Conservation (phyloP, 1,140 invertebrate genomes). For the Drosophila kikkawai region DNA sequence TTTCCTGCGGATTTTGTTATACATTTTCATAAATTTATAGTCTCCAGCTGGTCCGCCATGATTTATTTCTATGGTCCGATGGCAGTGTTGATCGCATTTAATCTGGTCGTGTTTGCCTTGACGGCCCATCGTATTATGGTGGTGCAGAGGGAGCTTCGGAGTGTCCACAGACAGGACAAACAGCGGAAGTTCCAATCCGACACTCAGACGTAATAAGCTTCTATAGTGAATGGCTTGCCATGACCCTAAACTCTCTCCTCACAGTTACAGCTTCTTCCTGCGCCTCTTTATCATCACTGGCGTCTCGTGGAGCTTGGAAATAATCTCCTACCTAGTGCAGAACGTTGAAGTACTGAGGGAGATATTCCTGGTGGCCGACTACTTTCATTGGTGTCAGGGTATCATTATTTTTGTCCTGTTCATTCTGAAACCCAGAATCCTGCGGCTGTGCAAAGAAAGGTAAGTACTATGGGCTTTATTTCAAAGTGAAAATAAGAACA, state of each 20-base stretch:
- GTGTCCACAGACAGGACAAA: constrained; percentile 12
- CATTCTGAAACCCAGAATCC: constrained; percentile 78
- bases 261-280: constrained; percentile 88
- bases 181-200: constrained; percentile 22
- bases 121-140: constrained; percentile 87
- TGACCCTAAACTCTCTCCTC: constrained; percentile 5
- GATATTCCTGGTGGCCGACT: constrained; percentile 85
- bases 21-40: constrained; percentile 3
- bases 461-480: constrained; percentile 15
- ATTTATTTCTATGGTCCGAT: constrained; percentile 92
- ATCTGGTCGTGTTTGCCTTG: constrained; percentile 89
- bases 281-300: constrained; percentile 91
- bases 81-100: constrained; percentile 88
- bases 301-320: constrained; percentile 89
- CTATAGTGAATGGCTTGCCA: not conserved
- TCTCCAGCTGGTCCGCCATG: constrained; percentile 82
- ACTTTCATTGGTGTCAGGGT: constrained; percentile 86
- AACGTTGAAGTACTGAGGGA: constrained; percentile 61
- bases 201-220: constrained; percentile 42
- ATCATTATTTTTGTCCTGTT: constrained; percentile 88
- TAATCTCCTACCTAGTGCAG: constrained; percentile 83
- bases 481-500: not conserved
- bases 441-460: constrained; percentile 51
- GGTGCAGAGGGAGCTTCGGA: constrained; percentile 84
- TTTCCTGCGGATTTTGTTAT: not conserved